A percentile compares a stretch with the other conserved stretches of the same genome.
phyloP scores from a whole-genome alignment of 2,113 vertebrate genomes.

The Passer montanus region DNA sequence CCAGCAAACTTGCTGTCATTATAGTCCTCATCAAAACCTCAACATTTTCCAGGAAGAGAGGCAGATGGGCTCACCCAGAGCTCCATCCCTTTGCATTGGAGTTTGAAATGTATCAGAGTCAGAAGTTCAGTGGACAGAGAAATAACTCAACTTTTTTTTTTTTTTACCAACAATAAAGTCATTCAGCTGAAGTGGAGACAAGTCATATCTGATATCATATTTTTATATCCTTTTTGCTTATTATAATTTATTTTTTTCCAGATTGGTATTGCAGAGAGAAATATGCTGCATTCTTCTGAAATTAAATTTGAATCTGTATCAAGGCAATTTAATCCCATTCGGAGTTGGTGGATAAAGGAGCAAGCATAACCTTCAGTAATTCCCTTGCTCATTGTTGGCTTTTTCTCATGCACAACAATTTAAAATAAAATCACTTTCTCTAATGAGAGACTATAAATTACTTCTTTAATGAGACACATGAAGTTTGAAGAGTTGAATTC shows the following conservation, averaged over 20 bases:
- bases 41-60: background rate
- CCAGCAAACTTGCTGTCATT: background rate
- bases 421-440: slow-evolving; percentile 56
- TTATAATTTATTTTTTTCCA: slow-evolving; percentile 54
- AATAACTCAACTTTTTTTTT: slow-evolving; percentile 22
- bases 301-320: slow-evolving; percentile 69
- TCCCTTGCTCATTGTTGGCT: slow-evolving; percentile 42
- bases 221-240: slow-evolving; percentile 44
- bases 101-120: slow-evolving; percentile 18
- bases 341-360: slow-evolving; percentile 42
- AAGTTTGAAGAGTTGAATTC: slow-evolving; percentile 57
- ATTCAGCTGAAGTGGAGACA: slow-evolving; percentile 62
- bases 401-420: slow-evolving; percentile 40
- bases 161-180: slow-evolving; percentile 50
- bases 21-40: slow-evolving; percentile 4
- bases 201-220: slow-evolving; percentile 44
- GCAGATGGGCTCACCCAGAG: background rate
- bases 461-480: slow-evolving; percentile 46
- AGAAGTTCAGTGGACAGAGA: slow-evolving; percentile 37
- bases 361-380: slow-evolving; percentile 36
- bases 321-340: slow-evolving; percentile 53
- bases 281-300: slow-evolving; percentile 51
- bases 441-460: slow-evolving; percentile 56
- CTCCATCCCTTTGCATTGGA: background rate
- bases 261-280: slow-evolving; percentile 49